Evolutionary conservation across 2,888 invertebrate genomes (phyloP), one percentile per base, ranked within the genome.

Genomic region (Tricholauxania praeusta): DNA sequence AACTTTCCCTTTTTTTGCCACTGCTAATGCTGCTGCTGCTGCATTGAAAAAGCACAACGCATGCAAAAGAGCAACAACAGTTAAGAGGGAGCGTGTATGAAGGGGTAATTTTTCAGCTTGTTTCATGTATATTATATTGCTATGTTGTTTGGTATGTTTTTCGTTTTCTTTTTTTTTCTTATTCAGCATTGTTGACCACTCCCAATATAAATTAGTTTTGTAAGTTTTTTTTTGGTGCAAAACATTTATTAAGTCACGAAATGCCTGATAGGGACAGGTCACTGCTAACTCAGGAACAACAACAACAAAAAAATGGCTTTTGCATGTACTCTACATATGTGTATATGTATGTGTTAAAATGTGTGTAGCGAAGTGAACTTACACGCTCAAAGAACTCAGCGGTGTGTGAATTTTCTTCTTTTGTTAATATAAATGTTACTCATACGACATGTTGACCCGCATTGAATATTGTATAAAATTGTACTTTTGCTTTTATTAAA

Each of bases 191-290:
- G 64, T 39, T 15, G 60, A 66, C 74, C 76, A 76, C 76, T 74
- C 76, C 73, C 62, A 39, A 65, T 60, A 64, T 72, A 75, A 77
- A 74, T 75, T 75, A 75, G 72, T 71, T 73, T 63, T 74, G 32
- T 51, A 62, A 62, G 65, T 68, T 72, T 67, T 68, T 72, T 67
- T 52, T 60, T 60, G 64, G 64, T 51, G 22, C 51, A 55, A 69
- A 74, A 75, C 72, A 74, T 75, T 77, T 57, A 75, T 74, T 75
- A 77, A 75, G 74, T 75, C 75, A 73, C 74, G 64, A 65, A 75
- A 76, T 69, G 74, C 70, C 64, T 62, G 66, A 70, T 69, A 64
- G 63, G 62, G 66, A 72, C 68, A 64, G 60, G 59, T 68, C 68
- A 71, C 12, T 66, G 64, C 32, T 63, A 52, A 69, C 19, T 28